phyloP scores from a whole-genome alignment of 2,888 invertebrate species.

The Antheraea assamensis region DNA sequence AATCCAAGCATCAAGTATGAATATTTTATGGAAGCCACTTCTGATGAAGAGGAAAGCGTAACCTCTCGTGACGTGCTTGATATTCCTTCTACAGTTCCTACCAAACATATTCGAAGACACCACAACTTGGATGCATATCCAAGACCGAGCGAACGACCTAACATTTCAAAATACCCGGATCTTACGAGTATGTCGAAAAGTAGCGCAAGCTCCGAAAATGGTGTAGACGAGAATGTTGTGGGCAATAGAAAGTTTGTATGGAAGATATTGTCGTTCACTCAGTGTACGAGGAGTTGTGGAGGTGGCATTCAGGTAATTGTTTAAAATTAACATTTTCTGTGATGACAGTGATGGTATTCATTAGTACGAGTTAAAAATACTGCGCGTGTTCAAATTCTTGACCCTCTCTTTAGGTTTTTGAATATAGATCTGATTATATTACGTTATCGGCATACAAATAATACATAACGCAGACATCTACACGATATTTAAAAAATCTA shows the following conservation, averaged over 20 bases:
- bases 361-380: background rate
- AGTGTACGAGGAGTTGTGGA: conserved; percentile 91
- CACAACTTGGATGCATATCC: conserved; percentile 57
- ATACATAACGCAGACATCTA: background rate
- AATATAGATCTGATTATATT: background rate
- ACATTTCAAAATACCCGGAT: conserved; percentile 46
- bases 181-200: conserved; percentile 47
- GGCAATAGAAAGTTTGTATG: conserved; percentile 84
- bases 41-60: conserved; percentile 63
- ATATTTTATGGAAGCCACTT: conserved; percentile 88
- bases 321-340: background rate
- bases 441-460: background rate
- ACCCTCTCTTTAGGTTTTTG: background rate
- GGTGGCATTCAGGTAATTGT: conserved; percentile 86
- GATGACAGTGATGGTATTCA: background rate
- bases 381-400: background rate
- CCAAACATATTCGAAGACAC: conserved; percentile 68
- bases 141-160: conserved; percentile 32
- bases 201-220: conserved; percentile 41
- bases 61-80: conserved; percentile 50
- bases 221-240: conserved; percentile 62
- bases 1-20: conserved; percentile 96
- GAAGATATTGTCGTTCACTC: conserved; percentile 89
- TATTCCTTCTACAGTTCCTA: conserved; percentile 40
- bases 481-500: conserved; percentile 4